phyloP scores from a whole-genome alignment of 2,888 invertebrate genomes.

The Melieria picta region DNA sequence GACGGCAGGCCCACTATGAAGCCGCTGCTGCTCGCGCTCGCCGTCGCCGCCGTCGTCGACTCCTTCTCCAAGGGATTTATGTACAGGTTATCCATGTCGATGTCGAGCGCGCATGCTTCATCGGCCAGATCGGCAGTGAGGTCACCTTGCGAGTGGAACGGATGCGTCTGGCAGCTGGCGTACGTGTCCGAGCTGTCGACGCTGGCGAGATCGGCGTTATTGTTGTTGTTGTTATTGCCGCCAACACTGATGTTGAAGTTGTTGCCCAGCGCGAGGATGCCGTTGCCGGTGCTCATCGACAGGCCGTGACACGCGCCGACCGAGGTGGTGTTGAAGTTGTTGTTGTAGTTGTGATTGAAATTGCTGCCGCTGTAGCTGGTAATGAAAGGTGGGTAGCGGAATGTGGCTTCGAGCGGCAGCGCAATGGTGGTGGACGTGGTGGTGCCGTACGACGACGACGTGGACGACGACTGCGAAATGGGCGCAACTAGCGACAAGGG shows the following conservation, averaged over 20 bases:
- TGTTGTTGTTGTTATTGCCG: conserved; percentile 64
- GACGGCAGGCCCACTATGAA: conserved; percentile 58
- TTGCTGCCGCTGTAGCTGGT: conserved; percentile 51
- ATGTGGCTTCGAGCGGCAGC: conserved; percentile 61
- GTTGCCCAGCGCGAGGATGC: conserved; percentile 48
- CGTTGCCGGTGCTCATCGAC: conserved; percentile 48
- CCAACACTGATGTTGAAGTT: conserved; percentile 56
- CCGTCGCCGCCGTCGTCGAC: conserved; percentile 42
- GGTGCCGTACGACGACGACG: conserved; percentile 63
- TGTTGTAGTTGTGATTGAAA: conserved; percentile 63
- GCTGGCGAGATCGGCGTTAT: conserved; percentile 69
- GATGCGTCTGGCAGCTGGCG: conserved; percentile 96
- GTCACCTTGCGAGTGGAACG: conserved; percentile 88
- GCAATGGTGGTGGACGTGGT: conserved; percentile 64
- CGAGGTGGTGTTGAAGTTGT: conserved; percentile 61
- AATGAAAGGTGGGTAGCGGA: conserved; percentile 59
- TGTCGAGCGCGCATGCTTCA: conserved; percentile 63
- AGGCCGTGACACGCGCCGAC: conserved; percentile 49
- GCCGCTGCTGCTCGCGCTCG: conserved; percentile 53
- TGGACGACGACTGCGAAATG: conserved; percentile 59
- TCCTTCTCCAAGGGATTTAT: conserved; percentile 85
- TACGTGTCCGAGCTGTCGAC: conserved; percentile 90
- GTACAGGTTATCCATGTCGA: conserved; percentile 84
- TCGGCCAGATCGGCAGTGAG: conserved; percentile 70
- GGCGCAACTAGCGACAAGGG: conserved; percentile 50